These are phyloP conservation scores for Psittacula echo DNA, from an alignment of 2,797 vertebrate genomes.

Conservation along the genomic window DNA sequence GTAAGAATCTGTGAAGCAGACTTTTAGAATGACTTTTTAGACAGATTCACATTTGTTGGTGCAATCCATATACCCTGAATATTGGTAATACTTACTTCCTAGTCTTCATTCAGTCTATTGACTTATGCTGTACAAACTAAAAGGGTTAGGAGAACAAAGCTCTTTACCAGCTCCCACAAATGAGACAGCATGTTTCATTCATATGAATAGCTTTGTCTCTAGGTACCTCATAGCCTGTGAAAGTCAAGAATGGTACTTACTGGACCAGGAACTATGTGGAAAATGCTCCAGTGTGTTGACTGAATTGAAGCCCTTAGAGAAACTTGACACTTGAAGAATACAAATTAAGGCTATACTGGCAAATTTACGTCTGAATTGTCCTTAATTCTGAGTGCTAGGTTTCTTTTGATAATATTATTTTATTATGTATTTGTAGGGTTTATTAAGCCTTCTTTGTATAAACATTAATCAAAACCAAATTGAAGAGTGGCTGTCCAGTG, in stretches of 20 bases:
- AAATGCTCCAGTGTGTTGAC: background rate
- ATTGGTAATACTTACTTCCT: background rate
- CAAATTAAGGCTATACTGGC: background rate
- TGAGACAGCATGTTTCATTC: background rate
- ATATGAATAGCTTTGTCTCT: background rate
- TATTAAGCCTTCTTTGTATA: background rate
- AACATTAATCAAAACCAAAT: background rate
- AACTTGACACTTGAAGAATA: background rate
- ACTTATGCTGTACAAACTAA: background rate
- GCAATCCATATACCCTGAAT: background rate
- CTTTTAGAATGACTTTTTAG: background rate
- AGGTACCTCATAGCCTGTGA: background rate
- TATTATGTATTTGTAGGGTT: background rate
- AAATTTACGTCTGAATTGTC: background rate
- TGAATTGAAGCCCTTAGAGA: background rate
- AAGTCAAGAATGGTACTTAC: background rate
- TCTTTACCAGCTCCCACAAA: background rate
- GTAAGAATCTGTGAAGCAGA: background rate
- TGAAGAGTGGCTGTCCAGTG: background rate
- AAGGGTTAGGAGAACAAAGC: background rate
- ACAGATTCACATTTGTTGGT: background rate
- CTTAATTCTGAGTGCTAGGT: background rate
- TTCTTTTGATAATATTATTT: background rate
- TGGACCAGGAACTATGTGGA: background rate
- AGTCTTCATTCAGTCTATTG: background rate